Evolutionary conservation across 2,888 invertebrate genomes (phyloP).

Genomic region (Ectobius pallidus): DNA sequence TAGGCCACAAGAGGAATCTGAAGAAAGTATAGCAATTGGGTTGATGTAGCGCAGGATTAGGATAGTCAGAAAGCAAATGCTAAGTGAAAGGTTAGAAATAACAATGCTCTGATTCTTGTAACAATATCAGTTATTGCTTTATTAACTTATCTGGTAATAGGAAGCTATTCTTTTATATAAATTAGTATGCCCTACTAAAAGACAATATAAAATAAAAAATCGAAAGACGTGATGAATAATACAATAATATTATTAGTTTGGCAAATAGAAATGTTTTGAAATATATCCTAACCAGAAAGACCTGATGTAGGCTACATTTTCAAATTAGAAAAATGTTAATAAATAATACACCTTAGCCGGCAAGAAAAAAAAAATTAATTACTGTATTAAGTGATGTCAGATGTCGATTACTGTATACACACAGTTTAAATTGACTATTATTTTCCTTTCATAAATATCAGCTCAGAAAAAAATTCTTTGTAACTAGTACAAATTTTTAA

Average conservation of each 20-base stretch:
- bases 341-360: constrained; percentile 26
- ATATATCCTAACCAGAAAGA: neutral
- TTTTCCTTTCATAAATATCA: neutral
- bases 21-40: no score
- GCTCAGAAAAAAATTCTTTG: no score
- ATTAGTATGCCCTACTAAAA: constrained; percentile 37
- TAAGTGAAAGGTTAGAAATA: no score
- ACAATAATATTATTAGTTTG: constrained; percentile 16
- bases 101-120: no score
- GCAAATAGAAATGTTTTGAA: constrained; percentile 8
- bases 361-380: constrained; percentile 1
- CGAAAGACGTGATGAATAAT: constrained; percentile 22
- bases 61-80: no score
- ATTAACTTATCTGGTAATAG: constrained; percentile 28
- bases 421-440: neutral
- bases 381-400: no score
- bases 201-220: constrained; percentile 36
- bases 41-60: no score
- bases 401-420: no score
- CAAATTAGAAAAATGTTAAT: constrained; percentile 21
- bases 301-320: neutral
- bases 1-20: no score
- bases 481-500: neutral
- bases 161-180: constrained; percentile 34
- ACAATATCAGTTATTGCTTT: constrained; percentile 20